Evolutionary conservation across 2,888 invertebrate species (phyloP), one percentile per base, ranked within the genome.

Genomic region (Merodon equestris): DNA sequence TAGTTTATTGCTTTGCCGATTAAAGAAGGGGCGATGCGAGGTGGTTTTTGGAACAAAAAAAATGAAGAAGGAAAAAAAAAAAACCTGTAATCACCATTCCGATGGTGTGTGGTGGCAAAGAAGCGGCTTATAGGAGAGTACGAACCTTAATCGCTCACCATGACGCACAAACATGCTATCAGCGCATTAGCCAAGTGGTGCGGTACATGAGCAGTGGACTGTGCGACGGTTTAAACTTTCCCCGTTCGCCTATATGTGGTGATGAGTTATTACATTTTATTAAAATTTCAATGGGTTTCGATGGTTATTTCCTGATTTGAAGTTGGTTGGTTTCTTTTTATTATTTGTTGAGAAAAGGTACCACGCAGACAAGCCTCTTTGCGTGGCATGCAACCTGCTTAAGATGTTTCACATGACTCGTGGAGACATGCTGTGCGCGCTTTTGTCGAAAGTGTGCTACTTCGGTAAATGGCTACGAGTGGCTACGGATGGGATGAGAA

Each of bases 111-210:
- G 19, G 9, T 5, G 13, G 17, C n/a, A 27, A 48, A 40, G 42
- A 40, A 15, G 12, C n/a, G 27, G 38, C 12, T 18, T 51, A 18
- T 4, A 36, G 64, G 9, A 50, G 63, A 67, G 67, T 61, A 57
- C 63, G 68, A 72, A 77, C 72, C 66, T 61, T 60, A 61, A 72
- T 72, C 76, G 66, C 61, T 51, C 51, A 61, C 61, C 60, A 71
- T 66, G 57, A 72, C 61, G 56, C 51, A 51, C 60, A 72, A 67
- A 77, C 76, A 77, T 77, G 76, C 76, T 61, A 77, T 77, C 76
- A 66, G 76, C 76, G 72, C 76, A 77, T 77, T 77, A 77, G 27
- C 27, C 27, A 27, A 72, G 72, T 40, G 19, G 50, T 67, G 67
- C 72, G 56, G 27, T 72, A 70, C 18, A 38, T 45, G 42, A 9